phyloP scores from a whole-genome alignment of 2,888 invertebrate genomes.

The Branchinecta sandiegonensis region DNA sequence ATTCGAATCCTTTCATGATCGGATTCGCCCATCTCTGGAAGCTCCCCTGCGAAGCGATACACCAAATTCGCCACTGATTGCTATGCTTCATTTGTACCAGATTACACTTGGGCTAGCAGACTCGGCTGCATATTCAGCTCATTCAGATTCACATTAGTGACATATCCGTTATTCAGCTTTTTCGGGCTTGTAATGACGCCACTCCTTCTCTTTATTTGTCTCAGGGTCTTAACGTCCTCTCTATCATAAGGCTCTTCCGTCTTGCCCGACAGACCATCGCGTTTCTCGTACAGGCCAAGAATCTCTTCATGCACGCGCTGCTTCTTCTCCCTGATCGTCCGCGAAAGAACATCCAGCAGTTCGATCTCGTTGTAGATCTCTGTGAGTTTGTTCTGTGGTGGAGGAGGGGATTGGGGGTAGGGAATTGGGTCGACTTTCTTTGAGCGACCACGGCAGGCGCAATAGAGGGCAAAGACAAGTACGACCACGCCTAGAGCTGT shows the following conservation, averaged over 20 bases:
- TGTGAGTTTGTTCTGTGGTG: conserved; percentile 6
- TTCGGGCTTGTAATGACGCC: neutral
- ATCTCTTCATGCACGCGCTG: conserved; percentile 23
- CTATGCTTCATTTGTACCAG: too few species aligned
- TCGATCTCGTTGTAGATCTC: conserved; percentile 21
- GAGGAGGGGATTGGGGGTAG: conserved; percentile 5
- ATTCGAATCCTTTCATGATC: too few species aligned
- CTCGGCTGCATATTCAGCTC: neutral
- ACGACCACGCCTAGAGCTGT: conserved; percentile 21
- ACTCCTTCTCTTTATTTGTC: conserved; percentile 2
- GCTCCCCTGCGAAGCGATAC: too few species aligned
- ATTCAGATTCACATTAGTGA: conserved; percentile 2
- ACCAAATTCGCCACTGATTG: too few species aligned
- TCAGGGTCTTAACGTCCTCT: neutral
- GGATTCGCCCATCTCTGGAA: too few species aligned
- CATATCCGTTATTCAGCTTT: neutral
- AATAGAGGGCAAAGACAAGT: conserved; percentile 20
- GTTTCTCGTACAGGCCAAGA: conserved; percentile 20
- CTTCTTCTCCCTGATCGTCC: conserved; percentile 23
- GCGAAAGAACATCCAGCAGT: conserved; percentile 22
- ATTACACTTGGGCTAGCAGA: neutral
- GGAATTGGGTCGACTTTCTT: neutral
- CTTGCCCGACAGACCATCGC: neutral
- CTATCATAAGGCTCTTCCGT: neutral
- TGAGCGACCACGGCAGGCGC: conserved; percentile 17